A percentile compares a stretch with the other conserved stretches of the same genome.
Conservation (phyloP, 2,888 invertebrate genomes). For the Agrochola litura region DNA sequence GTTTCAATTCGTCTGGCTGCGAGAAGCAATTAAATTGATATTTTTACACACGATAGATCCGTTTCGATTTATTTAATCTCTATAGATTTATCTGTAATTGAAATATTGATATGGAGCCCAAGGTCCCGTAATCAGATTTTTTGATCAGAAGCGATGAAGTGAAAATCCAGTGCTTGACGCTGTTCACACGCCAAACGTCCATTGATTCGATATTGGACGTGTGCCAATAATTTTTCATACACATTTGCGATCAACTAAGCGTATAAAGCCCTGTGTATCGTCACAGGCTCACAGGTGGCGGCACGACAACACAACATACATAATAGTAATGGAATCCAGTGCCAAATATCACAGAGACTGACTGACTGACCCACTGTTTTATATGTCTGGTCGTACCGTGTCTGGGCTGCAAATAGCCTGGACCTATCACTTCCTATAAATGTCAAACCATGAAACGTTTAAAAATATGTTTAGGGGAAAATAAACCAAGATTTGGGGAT, state of each 20-base stretch:
- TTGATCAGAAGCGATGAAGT: constrained; percentile 28
- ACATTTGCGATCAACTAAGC: constrained; percentile 49
- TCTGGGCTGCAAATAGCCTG: constrained; percentile 47
- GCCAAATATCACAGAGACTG: constrained; percentile 56
- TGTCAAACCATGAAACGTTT: constrained; percentile 18
- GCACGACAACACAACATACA: constrained; percentile 44
- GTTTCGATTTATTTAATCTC: constrained; percentile 39
- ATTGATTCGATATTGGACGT: constrained; percentile 55
- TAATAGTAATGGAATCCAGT: constrained; percentile 45
- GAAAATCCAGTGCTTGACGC: constrained; percentile 28
- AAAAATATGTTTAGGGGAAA: not conserved
- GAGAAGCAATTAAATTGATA: constrained; percentile 55
- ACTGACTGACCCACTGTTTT: constrained; percentile 61
- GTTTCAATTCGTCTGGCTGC: constrained; percentile 46
- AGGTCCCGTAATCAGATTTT: constrained; percentile 4
- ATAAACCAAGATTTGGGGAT: not conserved
- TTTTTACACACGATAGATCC: constrained; percentile 44
- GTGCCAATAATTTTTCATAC: constrained; percentile 60
- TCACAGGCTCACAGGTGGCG: constrained; percentile 38
- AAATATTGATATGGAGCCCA: constrained; percentile 16
- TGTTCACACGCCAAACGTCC: constrained; percentile 27
- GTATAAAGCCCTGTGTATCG: constrained; percentile 43
- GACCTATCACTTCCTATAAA: constrained; percentile 16
- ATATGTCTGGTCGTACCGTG: constrained; percentile 29
- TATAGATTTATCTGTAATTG: constrained; percentile 31